Percentiles rank a stretch among this genome's conserved stretches.
Evolutionary conservation across 2,888 invertebrate species (phyloP).

Genomic region (Aspidiotus rigidus): DNA sequence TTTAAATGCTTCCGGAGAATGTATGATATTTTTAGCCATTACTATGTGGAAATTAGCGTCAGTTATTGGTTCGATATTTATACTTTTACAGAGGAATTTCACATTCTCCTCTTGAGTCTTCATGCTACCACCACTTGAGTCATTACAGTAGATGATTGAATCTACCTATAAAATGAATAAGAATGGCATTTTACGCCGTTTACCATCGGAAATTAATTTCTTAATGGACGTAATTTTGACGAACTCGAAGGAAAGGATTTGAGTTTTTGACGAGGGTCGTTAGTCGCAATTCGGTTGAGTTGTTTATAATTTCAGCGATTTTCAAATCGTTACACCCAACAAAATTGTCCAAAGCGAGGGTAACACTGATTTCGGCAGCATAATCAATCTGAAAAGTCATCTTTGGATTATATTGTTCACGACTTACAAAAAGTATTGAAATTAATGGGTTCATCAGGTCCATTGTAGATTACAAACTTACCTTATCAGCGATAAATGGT

Average conservation of each 20-base stretch:
- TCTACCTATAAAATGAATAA: constrained; percentile 23
- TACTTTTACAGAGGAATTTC: constrained; percentile 56
- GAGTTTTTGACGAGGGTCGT: constrained; percentile 14
- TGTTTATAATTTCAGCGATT: constrained; percentile 33
- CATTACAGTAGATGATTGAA: constrained; percentile 30
- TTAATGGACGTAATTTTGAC: neutral
- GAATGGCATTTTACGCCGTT: too few relatives aligned
- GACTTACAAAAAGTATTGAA: neutral
- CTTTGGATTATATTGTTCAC: too few relatives aligned
- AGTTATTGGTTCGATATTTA: constrained; percentile 47
- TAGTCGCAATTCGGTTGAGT: constrained; percentile 26
- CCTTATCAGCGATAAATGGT: constrained; percentile 54
- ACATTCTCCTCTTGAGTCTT: constrained; percentile 42
- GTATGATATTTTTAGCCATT: constrained; percentile 56
- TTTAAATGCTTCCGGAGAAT: constrained; percentile 48
- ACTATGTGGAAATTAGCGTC: constrained; percentile 60
- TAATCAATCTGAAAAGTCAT: constrained; percentile 7
- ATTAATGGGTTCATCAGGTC: neutral
- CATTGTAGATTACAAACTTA: constrained; percentile 18
- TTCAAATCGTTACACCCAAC: constrained; percentile 32
- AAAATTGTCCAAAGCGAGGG: constrained; percentile 35
- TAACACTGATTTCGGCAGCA: constrained; percentile 33
- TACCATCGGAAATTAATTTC: neutral
- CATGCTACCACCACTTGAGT: neutral
- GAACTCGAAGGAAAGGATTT: constrained; percentile 15